Evolutionary conservation across 2,888 invertebrate genomes (phyloP), one percentile per base, ranked within the genome.

Genomic region (Heliconius erato): DNA sequence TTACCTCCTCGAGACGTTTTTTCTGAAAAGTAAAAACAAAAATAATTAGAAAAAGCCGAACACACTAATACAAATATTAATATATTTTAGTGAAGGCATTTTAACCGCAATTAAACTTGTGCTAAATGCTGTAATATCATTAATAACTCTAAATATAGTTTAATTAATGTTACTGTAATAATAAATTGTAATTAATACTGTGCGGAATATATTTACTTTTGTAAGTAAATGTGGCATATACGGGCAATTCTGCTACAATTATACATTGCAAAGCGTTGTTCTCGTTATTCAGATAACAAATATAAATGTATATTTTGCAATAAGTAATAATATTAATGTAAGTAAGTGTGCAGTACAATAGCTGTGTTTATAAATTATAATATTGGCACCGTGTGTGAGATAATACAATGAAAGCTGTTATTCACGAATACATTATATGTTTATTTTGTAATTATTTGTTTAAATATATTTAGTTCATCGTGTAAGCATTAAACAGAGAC

Each of bases 1-100:
- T 94, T 96, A 97, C 98, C 97, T 98, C 98, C 95, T 98, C 97
- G 96, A 97, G 96, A 96, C 97, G 97, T 96, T 97, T 97, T 96
- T 96, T 97, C 98, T 98, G 97, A 88, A 97, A 97, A 96, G 96
- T 91, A 94, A 95, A 96, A 93, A 92, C 92, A 92, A 89, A 78
- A 44, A 63, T 3, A 32, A 44, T 81, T 63, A 78, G 23, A 28
- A 44, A 14, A 6, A 65, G 49, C 26, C 49, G 5, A 44, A 40
- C 12, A 1, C 35, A 9, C 14, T 44, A 44, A 44, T 23, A 11
- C 23, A 67, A 67, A 28, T 44, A 78, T 44, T 76, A 67, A 44
- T 44, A 59, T 59, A 14, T 44, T 67, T 78, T 78, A 78, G 67
- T 78, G n/a, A 68, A 78, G 76, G 76, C 76, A 16, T 63, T 76